A percentile compares a stretch with the other conserved stretches of the same genome.
phyloP scores from a whole-genome alignment of 2,888 invertebrate genomes.

The Monoplex corrugatus region DNA sequence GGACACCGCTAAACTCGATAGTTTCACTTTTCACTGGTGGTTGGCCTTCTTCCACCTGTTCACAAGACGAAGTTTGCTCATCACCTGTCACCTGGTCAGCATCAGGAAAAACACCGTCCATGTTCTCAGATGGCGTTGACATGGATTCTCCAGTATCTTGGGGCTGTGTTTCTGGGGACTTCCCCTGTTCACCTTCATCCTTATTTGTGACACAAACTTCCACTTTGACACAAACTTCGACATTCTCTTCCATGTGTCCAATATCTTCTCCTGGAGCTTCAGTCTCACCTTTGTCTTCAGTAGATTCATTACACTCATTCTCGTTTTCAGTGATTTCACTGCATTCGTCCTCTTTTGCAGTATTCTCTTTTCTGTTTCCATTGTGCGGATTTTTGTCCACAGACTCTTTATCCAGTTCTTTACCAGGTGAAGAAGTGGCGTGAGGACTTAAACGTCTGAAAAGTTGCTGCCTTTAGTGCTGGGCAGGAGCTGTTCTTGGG shows the following conservation, averaged over 20 bases:
- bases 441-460: background rate
- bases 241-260: background rate
- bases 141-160: background rate
- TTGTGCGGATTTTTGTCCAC: background rate
- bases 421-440: background rate
- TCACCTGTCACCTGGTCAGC: background rate
- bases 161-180: background rate
- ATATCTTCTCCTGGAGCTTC: background rate
- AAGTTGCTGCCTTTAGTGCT: conserved; percentile 2
- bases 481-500: background rate
- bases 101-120: background rate
- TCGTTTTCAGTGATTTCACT: background rate
- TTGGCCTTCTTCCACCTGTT: background rate
- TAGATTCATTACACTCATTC: background rate
- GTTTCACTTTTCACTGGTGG: background rate
- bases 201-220: background rate
- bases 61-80: background rate
- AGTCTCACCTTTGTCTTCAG: background rate
- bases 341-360: background rate
- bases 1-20: background rate
- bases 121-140: background rate
- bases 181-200: background rate
- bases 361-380: background rate
- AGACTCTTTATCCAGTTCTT: background rate
- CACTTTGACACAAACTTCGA: background rate